Conservation (phyloP, 2,888 invertebrate genomes). For the Lasius platythorax region DNA sequence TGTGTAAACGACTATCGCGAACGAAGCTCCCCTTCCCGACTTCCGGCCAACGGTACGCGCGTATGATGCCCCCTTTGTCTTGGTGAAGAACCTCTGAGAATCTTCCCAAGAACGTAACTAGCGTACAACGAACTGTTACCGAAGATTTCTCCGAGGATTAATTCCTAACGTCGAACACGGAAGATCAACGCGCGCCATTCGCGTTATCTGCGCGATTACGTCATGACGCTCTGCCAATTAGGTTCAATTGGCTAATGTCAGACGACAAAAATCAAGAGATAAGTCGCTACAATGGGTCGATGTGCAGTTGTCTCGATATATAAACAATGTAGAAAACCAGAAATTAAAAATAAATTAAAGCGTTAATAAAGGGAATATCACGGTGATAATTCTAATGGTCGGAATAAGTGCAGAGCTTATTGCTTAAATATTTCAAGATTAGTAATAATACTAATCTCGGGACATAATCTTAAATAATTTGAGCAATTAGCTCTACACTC, state of each 20-base stretch:
- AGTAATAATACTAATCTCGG: not conserved
- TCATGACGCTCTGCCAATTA: slow-evolving; percentile 25
- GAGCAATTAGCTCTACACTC: not conserved
- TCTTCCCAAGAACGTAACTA: slow-evolving; percentile 82
- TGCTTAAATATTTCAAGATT: not conserved
- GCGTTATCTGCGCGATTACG: slow-evolving; percentile 28
- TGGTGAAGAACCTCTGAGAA: slow-evolving; percentile 80
- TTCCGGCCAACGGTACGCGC: slow-evolving; percentile 84
- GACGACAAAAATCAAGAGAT: slow-evolving; percentile 25
- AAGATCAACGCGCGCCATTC: slow-evolving; percentile 44
- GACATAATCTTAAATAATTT: not conserved
- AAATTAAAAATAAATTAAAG: slow-evolving; percentile 35
- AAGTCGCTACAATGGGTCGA: not conserved
- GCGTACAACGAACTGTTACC: slow-evolving; percentile 81
- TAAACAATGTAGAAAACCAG: slow-evolving; percentile 32
- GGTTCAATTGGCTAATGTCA: slow-evolving; percentile 17
- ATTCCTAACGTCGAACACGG: slow-evolving; percentile 49
- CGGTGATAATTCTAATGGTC: not conserved
- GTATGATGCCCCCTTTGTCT: slow-evolving; percentile 80
- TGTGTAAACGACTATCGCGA: slow-evolving; percentile 80
- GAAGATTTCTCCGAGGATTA: slow-evolving; percentile 76
- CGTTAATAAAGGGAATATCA: not conserved
- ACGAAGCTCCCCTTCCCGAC: slow-evolving; percentile 64
- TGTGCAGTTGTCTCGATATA: not conserved
- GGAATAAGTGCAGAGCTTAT: not conserved